Evolutionary conservation across 1,140 invertebrate species (phyloP), one percentile per base, ranked within the genome.

Genomic region (Hylaeus volcanicus): DNA sequence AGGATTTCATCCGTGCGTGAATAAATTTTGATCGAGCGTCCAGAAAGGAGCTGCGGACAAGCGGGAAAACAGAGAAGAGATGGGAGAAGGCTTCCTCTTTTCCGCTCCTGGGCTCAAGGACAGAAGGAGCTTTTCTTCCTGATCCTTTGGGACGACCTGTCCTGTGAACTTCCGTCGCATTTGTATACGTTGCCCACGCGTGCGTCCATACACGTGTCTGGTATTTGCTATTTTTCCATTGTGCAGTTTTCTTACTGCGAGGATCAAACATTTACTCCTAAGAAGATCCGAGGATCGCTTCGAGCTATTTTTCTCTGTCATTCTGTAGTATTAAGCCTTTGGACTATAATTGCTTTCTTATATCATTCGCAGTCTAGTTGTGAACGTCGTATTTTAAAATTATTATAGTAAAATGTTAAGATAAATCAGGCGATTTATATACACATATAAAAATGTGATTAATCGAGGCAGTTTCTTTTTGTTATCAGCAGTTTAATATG

Each of bases 1-100:
- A 80, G 82, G 65, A 70, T 70, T 85, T 80, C 66, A 12, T 26
- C 55, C 12, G 64, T 39, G 69, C 70, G 82, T 78, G 83, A 85
- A 85, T 85, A 85, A 84, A 85, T 85, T 82, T 85, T 69, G 82
- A 69, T 58, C 75, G 64, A 74, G 70, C 45, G 55, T 45, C 64
- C 39, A 60, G 56, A 64, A 72, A 55, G 61, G 56, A 43, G 69
- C 43, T 26, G 26, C 15, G 64, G 65, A 71, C 58, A 48, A 61
- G 39, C 45, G 37, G 60, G 39, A 26, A 26, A 26, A 26, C 26
- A 79, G 56, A 66, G 70, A 6, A 0, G 45, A 45, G 6, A 45
- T 6, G 45, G 45, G 76, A 55, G 26, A 51, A 51, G 37, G 41
- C 41, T 48, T 43, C 12, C 26, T 51, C 43, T 12, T 43, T 48